Conservation (phyloP, 2,113 vertebrate genomes). For the Agelaius tricolor region DNA sequence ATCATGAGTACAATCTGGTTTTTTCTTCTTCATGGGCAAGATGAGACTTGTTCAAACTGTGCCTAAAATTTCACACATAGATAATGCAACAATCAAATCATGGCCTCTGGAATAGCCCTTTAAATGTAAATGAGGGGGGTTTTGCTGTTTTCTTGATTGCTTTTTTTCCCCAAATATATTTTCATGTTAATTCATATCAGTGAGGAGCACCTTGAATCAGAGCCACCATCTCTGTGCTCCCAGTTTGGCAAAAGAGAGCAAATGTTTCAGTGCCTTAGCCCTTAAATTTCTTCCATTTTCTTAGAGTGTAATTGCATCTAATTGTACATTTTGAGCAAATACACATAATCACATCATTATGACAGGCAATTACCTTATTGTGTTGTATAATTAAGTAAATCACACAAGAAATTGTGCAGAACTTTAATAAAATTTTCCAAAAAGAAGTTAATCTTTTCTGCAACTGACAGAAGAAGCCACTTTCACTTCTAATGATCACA, state of each 20-base stretch:
- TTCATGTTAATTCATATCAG: not conserved
- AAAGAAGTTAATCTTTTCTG: constrained; percentile 32
- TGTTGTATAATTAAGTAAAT: constrained; percentile 56
- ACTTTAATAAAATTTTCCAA: constrained; percentile 38
- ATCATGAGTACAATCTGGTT: not conserved
- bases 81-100: constrained; percentile 1
- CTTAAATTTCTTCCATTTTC: not conserved
- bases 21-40: not conserved
- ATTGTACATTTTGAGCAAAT: constrained; percentile 48
- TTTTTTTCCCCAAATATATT: not conserved
- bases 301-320: constrained; percentile 40
- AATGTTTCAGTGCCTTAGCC: not conserved
- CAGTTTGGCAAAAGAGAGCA: not conserved
- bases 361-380: constrained; percentile 57
- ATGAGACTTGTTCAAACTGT: not conserved
- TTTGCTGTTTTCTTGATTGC: not conserved
- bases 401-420: constrained; percentile 42
- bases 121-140: not conserved
- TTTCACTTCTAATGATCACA: constrained; percentile 7
- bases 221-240: not conserved
- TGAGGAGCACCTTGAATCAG: not conserved
- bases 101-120: not conserved
- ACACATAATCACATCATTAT: constrained; percentile 53
- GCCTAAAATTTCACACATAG: not conserved
- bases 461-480: not conserved